Evolutionary conservation across 2,888 invertebrate genomes (phyloP), one percentile per base, ranked within the genome.

Genomic region (Drosophila parthenogenetica): DNA sequence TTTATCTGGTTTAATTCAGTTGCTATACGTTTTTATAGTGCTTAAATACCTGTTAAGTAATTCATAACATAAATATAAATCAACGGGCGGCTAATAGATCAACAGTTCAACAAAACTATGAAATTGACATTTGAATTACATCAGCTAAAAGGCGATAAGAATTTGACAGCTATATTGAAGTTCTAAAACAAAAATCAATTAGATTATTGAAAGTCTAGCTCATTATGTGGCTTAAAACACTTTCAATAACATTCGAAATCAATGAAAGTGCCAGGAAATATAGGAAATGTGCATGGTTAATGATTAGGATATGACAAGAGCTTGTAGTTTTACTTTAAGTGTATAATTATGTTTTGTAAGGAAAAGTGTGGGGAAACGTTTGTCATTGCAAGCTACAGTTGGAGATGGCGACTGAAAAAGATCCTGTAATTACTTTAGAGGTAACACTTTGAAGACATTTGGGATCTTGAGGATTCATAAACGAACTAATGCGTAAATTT

Each of bases 61-160:
- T 54, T 55, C 55, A 60, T 17, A 35, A 22, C 43, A 62, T 58
- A 57, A 46, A 43, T 61, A 32, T 48, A 49, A 48, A 58, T 22
- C 68, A 64, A 35, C 39, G 46, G 46, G 42, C 37, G 29, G 17
- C 37, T 45, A 53, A 51, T 48, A 43, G 51, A 46, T 57, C 55
- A 68, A 49, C 61, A 57, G 54, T 58, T 72, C 68, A 63, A 17
- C 13, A n/a, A 40, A 40, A 50, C 48, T 45, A 75, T 54, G 89
- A 61, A 83, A 83, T 88, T 70, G 83, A 35, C 87, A 86, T 77
- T 86, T 73, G 40, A 73, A 88, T 88, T 88, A 64, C 88, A 69
- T 83, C 89, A 83, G 83, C 77, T 72, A 8, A 19, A 43, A 48
- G 11, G 64, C 68, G 69, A 85, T 71, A 67, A 71, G 58, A 55